Evolutionary conservation across 2,797 vertebrate genomes (phyloP), one percentile per base, ranked within the genome.

Genomic region (Muscicapa comitata): DNA sequence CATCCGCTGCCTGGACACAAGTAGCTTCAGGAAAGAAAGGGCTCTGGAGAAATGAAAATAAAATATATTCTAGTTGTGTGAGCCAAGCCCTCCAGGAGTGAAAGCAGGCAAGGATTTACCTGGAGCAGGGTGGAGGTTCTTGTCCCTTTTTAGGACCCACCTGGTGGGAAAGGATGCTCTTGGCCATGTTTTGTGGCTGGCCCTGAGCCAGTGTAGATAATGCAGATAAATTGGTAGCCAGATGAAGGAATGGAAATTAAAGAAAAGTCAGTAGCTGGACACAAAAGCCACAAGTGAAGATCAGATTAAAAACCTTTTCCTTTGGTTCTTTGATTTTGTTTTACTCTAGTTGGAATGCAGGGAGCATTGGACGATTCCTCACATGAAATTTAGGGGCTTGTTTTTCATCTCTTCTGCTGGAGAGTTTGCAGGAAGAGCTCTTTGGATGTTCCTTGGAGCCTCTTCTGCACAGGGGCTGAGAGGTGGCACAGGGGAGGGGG

Each of bases 321-420:
- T 70, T 62, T 35, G 23, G 6, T 11, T 54, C 43, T 70, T 62
- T 31, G 29, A 4, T 11, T 54, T 40, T 7, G 2, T 31, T 81
- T 65, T 50, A 12, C 29, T 67, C n/a, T 50, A 10, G 10, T 71
- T 85, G 67, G 40, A 75, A 47, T 5, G 6, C 45, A 55, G 35
- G 13, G 31, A 68, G 15, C 28, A 23, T 4, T n/a, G 29, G 13
- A 12, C 1, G 4, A 19, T 19, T 65, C 14, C 7, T 78, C 0
- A 0, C 3, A 7, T 10, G n/a, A 75, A 65, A 48, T 81, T 15
- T 6, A 38, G 18, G 26, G 31, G 6, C 0, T 24, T 45, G 23
- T 37, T 74, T 26, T 6, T 8, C 15, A 16, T 25, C 18, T n/a
- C 24, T 35, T 68, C 31, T 18, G 0, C 25, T 53, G 62, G 40